Conservation (phyloP, 2,113 vertebrate species). For the Struthio camelus region DNA sequence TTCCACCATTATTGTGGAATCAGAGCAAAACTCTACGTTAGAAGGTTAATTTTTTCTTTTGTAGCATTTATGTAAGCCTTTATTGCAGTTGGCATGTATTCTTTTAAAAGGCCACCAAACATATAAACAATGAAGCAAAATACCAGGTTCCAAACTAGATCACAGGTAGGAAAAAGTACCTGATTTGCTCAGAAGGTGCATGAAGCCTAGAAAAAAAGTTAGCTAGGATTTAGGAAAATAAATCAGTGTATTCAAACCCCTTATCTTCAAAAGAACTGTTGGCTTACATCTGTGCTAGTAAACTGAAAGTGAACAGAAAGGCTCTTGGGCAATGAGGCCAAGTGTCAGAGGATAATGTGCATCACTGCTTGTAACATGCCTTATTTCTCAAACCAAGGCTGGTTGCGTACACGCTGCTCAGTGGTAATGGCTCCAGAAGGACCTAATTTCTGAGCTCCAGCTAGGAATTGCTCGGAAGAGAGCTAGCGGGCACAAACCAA, state of each 20-base stretch:
- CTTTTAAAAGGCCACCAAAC: not conserved
- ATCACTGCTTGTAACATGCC: not conserved
- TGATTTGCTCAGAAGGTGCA: not conserved
- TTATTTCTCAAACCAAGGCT: not conserved
- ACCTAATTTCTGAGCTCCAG: not conserved
- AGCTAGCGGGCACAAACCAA: not conserved
- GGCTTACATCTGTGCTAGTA: not conserved
- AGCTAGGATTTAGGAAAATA: not conserved
- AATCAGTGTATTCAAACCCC: not conserved
- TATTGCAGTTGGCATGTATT: not conserved
- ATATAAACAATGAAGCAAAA: not conserved
- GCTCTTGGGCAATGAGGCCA: not conserved
- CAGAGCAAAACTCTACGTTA: not conserved
- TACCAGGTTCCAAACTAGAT: not conserved
- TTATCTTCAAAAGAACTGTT: not conserved
- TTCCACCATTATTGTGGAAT: not conserved
- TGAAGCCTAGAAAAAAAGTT: not conserved
- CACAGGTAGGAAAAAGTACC: not conserved
- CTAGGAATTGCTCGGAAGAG: not conserved
- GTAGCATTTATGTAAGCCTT: not conserved
- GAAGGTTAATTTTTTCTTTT: not conserved
- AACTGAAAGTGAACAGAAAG: not conserved
- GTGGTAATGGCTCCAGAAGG: not conserved
- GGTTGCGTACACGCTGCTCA: not conserved
- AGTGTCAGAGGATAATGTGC: not conserved